phyloP scores from a whole-genome alignment of 2,888 invertebrate species.

The Amiota minor region DNA sequence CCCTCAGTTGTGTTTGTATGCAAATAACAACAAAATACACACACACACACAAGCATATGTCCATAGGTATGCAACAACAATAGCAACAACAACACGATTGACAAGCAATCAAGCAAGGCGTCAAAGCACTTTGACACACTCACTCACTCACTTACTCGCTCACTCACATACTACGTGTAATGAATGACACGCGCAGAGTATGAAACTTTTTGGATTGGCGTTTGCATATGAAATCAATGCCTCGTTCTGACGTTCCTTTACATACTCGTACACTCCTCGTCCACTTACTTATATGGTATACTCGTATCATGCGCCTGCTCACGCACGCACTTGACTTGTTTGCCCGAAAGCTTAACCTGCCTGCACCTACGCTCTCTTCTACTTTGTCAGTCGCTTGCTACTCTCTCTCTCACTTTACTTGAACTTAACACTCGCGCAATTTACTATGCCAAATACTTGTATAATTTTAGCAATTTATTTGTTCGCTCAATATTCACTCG shows the following conservation, averaged over 20 bases:
- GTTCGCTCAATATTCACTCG: neutral
- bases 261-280: neutral
- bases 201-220: neutral
- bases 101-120: slow-evolving; percentile 14
- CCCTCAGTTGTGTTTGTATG: neutral
- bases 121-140: slow-evolving; percentile 5
- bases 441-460: too few relatives aligned
- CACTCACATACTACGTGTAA: neutral
- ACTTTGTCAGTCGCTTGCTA: too few relatives aligned
- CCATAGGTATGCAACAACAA: neutral
- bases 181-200: neutral
- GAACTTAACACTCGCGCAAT: too few relatives aligned
- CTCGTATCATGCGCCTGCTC: too few relatives aligned
- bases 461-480: neutral
- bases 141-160: neutral
- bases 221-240: neutral
- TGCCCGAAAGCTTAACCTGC: too few relatives aligned
- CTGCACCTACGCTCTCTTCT: too few relatives aligned
- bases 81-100: neutral
- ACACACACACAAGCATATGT: neutral
- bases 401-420: too few relatives aligned
- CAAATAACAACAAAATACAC: neutral
- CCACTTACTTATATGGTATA: too few relatives aligned
- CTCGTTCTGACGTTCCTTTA: too few relatives aligned
- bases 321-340: too few relatives aligned